A percentile compares a stretch with the other conserved stretches of the same genome.
Conservation (phyloP, 2,797 vertebrate genomes). For the Arremon aurantiirostris region DNA sequence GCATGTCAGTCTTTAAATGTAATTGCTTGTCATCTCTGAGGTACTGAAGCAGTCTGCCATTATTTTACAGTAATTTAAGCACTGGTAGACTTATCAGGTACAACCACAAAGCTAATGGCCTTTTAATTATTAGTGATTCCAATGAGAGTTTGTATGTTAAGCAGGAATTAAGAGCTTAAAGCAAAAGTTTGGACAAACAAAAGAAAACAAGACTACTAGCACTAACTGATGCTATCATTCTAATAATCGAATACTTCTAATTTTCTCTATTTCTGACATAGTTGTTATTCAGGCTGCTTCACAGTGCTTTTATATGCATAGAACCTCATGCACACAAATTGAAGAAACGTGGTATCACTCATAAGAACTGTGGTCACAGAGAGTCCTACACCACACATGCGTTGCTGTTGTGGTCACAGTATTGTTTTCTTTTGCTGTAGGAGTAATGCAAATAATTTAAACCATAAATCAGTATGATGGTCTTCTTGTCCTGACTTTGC, state of each 20-base stretch:
- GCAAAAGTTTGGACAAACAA: background rate
- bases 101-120: background rate
- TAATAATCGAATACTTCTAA: background rate
- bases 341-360: background rate
- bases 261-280: background rate
- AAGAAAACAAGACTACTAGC: background rate
- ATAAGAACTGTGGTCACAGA: background rate
- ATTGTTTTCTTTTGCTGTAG: background rate
- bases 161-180: background rate
- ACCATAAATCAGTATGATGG: background rate
- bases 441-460: background rate
- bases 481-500: background rate
- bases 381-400: rapidly evolving
- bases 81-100: background rate
- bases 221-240: background rate
- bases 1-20: background rate
- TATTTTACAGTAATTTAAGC: background rate
- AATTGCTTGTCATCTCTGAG: background rate
- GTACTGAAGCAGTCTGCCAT: background rate
- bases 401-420: background rate
- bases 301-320: background rate
- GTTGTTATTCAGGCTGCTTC: background rate
- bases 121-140: background rate
- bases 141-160: background rate
- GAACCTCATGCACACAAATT: background rate